Evolutionary conservation across 2,113 vertebrate species (phyloP).

Genomic region (Salvelinus fontinalis): DNA sequence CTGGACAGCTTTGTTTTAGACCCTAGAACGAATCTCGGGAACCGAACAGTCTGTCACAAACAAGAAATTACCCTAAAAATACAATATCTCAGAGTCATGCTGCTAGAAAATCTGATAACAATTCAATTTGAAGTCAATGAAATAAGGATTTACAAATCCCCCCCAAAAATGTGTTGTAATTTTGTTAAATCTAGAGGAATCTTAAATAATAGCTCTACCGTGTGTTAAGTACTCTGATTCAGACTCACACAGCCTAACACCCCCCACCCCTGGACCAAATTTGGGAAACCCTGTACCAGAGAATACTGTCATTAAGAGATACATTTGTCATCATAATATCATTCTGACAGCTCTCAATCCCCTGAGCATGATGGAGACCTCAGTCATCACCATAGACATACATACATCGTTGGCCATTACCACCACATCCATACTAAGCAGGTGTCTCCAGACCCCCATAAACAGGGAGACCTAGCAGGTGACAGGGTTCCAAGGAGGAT

Average conservation of each 20-base stretch:
- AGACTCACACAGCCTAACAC: neutral
- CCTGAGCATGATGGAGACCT: neutral
- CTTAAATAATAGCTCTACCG: neutral
- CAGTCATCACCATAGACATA: neutral
- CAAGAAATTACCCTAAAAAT: neutral
- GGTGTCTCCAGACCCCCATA: neutral
- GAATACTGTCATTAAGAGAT: neutral
- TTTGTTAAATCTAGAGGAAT: neutral
- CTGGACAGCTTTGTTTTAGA: too few species aligned
- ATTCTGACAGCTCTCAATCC: neutral
- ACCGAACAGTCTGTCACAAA: too few species aligned
- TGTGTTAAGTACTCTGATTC: neutral
- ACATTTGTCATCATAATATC: neutral
- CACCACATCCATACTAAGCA: neutral
- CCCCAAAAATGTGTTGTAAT: neutral
- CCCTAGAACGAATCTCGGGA: too few species aligned
- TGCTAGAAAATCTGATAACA: neutral
- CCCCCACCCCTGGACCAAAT: too few species aligned
- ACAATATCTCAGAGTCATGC: neutral
- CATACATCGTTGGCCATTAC: neutral
- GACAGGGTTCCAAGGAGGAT: neutral
- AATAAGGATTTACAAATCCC: neutral
- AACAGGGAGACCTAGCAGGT: neutral
- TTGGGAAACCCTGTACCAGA: neutral
- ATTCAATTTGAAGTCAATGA: neutral